Percentiles rank a stretch among this genome's conserved stretches.
Conservation (phyloP, 2,888 invertebrate species). For the Clitarchus hookeri region DNA sequence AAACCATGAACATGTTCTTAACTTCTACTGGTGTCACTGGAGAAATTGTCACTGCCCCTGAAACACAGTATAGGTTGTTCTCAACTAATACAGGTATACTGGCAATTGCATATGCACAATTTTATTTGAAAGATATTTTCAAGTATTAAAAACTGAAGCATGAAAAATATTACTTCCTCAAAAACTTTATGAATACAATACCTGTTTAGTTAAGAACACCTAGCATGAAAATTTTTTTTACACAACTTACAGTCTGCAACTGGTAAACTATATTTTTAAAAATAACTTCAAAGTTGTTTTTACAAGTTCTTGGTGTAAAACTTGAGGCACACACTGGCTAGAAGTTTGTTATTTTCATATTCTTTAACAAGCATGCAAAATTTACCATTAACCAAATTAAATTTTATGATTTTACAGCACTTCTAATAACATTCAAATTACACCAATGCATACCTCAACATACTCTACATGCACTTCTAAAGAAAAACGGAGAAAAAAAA, state of each 20-base stretch:
- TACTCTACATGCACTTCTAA: not conserved
- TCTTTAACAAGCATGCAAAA: not conserved
- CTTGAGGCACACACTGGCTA: not conserved
- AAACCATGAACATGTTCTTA: not conserved
- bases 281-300: not conserved
- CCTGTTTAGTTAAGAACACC: constrained; percentile 3
- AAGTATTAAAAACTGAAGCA: no score
- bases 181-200: not conserved
- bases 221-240: not conserved
- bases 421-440: not conserved
- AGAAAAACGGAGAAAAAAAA: not conserved
- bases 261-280: not conserved
- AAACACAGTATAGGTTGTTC: not conserved
- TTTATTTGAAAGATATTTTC: no score
- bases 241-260: not conserved
- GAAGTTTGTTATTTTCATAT: not conserved
- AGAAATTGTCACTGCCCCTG: not conserved
- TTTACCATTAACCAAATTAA: no score
- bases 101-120: not conserved
- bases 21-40: not conserved
- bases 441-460: not conserved
- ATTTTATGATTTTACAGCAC: no score
- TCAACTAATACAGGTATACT: not conserved
- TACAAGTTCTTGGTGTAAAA: not conserved
- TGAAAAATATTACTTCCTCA: no score